These are phyloP conservation scores for Brenthis daphne DNA, from an alignment of 2,888 invertebrate genomes.

Conservation along the genomic window DNA sequence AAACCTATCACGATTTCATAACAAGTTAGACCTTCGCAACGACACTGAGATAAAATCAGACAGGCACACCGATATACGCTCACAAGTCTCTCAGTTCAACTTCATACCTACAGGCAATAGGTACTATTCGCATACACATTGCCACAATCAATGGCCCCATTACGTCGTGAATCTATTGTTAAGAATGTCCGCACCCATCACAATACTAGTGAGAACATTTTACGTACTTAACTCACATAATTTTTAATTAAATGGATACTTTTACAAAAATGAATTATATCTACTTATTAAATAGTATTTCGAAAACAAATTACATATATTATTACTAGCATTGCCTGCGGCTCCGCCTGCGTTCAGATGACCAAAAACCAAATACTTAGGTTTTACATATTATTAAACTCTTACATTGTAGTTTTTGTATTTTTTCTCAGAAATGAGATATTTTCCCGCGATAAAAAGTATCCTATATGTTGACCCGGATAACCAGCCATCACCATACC, in stretches of 20 bases:
- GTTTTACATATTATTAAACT: too few species aligned
- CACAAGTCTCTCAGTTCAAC: constrained; percentile 18
- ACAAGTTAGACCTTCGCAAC: constrained; percentile 35
- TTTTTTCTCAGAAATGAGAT: too few species aligned
- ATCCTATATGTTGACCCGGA: too few species aligned
- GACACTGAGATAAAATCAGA: constrained; percentile 38
- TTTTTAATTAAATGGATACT: neutral
- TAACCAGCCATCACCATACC: too few species aligned
- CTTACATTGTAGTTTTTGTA: too few species aligned
- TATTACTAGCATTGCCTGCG: too few species aligned
- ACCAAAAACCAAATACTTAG: too few species aligned
- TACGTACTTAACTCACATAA: constrained; percentile 45
- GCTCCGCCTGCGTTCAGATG: too few species aligned
- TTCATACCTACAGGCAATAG: constrained; percentile 22
- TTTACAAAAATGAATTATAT: too few species aligned
- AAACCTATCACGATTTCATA: constrained; percentile 38
- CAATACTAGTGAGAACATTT: constrained; percentile 66
- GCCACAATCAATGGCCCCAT: constrained; percentile 77
- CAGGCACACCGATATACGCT: constrained; percentile 27
- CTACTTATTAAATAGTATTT: too few species aligned
- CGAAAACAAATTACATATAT: too few species aligned
- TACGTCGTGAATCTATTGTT: constrained; percentile 75
- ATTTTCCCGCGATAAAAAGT: too few species aligned
- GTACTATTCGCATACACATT: constrained; percentile 58
- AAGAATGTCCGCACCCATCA: constrained; percentile 73